Evolutionary conservation across 1,140 invertebrate genomes (phyloP), one percentile per base, ranked within the genome.

Genomic region (Ctenoplectra terminalis): DNA sequence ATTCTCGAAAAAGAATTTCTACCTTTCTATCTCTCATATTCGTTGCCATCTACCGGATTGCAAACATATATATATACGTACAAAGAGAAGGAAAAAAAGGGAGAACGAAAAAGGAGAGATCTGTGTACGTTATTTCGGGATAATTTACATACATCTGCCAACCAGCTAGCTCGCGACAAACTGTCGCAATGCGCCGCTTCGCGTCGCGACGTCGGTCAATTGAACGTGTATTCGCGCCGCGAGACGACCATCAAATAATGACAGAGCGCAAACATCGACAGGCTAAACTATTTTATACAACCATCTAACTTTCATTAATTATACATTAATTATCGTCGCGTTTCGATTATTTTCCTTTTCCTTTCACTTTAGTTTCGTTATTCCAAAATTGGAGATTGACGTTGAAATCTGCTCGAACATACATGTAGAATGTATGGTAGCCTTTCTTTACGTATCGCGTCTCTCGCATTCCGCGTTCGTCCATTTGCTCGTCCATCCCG

Each of bases 221-320:
- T 76, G 40, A 43, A 17, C 54, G 48, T 50, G 52, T 40, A 40
- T 34, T 72, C 60, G 76, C 63, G 82, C 26, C 23, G 81, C 87
- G 84, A 88, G 85, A 88, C 88, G 69, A 31, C 74, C 63, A 67
- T 85, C 82, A 86, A 87, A 88, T 87, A 90, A 89, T 86, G 80
- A 84, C 75, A 79, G 56, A 34, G 70, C 40, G 74, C 85, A 85
- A 85, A 87, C 83, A 82, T n/a, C 20, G n/a, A 1, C 37, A 58
- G 56, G 56, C 17, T 66, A 66, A 77, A 85, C 72, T 69, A 74
- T 81, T 82, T 85, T 52, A 46, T 26, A 46, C 46, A 26, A 43
- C 23, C 66, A 75, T 66, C 71, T 84, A 75, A 48, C 26, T 56
- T 13, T 17, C 56, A 46, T 85, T 85, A 82, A 86, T 86, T 82